phyloP scores from a whole-genome alignment of 2,797 vertebrate genomes.

The Chrysocyon brachyurus region DNA sequence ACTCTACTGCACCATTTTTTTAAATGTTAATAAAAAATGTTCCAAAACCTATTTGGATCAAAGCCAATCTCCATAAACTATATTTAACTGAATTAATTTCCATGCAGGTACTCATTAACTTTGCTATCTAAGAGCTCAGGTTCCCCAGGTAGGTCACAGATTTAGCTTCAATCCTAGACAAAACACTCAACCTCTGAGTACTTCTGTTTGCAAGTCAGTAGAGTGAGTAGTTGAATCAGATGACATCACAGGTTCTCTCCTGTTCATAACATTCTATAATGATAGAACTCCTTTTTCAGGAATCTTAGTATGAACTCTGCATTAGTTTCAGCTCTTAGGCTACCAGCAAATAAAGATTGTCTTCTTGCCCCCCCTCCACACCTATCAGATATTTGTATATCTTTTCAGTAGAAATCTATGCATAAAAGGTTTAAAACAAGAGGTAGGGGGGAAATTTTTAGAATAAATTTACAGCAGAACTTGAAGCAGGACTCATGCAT shows the following conservation, averaged over 20 bases:
- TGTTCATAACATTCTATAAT: not conserved
- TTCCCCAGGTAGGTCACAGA: not conserved
- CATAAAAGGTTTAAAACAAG: not conserved
- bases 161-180: not conserved
- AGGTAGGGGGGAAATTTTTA: not conserved
- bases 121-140: not conserved
- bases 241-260: not conserved
- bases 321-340: not conserved
- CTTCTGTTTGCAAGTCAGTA: slow-evolving; percentile 12
- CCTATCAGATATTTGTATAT: not conserved
- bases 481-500: not conserved
- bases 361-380: not conserved
- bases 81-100: slow-evolving; percentile 53
- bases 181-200: not conserved
- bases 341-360: not conserved
- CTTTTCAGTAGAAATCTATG: not conserved
- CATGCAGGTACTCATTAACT: not conserved
- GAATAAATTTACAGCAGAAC: not conserved
- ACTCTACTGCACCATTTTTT: not conserved
- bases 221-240: not conserved
- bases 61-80: not conserved
- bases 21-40: slow-evolving; percentile 20
- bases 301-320: not conserved
- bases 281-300: not conserved
- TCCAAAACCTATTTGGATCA: slow-evolving; percentile 24